Percentiles rank a stretch among this genome's conserved stretches.
Evolutionary conservation across 2,888 invertebrate genomes (phyloP).

Genomic region (Drosophila eohydei): DNA sequence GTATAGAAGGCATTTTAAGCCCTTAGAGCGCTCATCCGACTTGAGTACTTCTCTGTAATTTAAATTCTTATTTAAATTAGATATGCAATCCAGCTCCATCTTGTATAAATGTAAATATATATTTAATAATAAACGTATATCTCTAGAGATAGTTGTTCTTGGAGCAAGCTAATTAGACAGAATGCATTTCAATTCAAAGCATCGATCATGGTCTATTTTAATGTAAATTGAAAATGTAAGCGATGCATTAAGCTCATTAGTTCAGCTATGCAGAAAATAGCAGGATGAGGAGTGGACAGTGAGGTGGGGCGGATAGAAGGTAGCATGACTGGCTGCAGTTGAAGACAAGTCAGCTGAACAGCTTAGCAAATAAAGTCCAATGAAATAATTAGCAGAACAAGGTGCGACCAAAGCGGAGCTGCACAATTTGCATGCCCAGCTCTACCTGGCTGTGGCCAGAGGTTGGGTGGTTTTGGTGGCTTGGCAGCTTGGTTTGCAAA

Average conservation of each 20-base stretch:
- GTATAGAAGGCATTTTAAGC: too few relatives aligned
- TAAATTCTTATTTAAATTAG: too few relatives aligned
- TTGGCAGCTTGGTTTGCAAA: constrained; percentile 27
- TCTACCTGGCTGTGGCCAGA: constrained; percentile 31
- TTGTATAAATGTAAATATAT: neutral
- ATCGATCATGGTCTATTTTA: constrained; percentile 27
- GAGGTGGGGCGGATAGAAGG: neutral
- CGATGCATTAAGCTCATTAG: constrained; percentile 62
- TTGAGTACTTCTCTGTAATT: neutral
- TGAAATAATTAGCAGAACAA: constrained; percentile 69
- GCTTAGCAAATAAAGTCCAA: constrained; percentile 64
- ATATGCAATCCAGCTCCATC: neutral
- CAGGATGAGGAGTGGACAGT: neutral
- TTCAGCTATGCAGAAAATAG: constrained; percentile 58
- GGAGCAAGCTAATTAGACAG: neutral
- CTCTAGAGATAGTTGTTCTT: neutral
- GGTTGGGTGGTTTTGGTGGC: neutral
- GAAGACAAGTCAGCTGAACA: constrained; percentile 50
- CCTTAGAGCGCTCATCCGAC: neutral
- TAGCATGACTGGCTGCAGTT: constrained; percentile 5
- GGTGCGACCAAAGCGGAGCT: constrained; percentile 16
- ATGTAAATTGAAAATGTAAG: constrained; percentile 41
- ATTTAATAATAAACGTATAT: neutral
- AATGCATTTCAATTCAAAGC: constrained; percentile 3
- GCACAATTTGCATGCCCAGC: constrained; percentile 59